Evolutionary conservation across 2,113 vertebrate genomes (phyloP).

Genomic region (Geococcyx californianus): DNA sequence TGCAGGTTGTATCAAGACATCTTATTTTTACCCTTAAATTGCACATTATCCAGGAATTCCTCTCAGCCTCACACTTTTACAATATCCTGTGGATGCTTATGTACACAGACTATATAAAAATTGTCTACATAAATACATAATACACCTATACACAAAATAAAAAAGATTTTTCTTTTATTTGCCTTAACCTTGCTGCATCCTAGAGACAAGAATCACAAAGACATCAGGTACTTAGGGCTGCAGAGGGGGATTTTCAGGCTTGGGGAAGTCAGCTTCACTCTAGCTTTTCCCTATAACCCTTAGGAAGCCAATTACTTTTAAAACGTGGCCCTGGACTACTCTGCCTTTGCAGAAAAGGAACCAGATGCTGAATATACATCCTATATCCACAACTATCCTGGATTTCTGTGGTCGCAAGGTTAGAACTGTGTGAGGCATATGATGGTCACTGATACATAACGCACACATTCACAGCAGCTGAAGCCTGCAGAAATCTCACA

Average conservation of each 20-base stretch:
- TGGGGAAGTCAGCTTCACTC: neutral
- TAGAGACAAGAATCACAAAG: neutral
- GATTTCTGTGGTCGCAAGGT: neutral
- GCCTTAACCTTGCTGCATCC: neutral
- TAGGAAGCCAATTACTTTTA: neutral
- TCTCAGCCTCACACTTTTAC: neutral
- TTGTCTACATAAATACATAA: neutral
- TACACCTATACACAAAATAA: neutral
- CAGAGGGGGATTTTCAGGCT: neutral
- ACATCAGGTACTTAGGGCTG: neutral
- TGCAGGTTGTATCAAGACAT: neutral
- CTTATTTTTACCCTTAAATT: neutral
- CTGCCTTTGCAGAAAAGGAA: neutral
- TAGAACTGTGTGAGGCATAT: neutral
- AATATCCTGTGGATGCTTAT: neutral
- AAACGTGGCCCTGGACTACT: neutral
- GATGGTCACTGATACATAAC: neutral
- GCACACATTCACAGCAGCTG: neutral
- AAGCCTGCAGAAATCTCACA: neutral
- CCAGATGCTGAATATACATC: neutral
- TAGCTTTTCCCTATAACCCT: neutral
- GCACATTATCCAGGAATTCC: neutral
- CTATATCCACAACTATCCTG: neutral
- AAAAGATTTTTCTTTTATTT: neutral
- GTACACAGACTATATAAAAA: neutral